Conservation (phyloP, 2,888 invertebrate genomes). For the Diplazon laetatorius region DNA sequence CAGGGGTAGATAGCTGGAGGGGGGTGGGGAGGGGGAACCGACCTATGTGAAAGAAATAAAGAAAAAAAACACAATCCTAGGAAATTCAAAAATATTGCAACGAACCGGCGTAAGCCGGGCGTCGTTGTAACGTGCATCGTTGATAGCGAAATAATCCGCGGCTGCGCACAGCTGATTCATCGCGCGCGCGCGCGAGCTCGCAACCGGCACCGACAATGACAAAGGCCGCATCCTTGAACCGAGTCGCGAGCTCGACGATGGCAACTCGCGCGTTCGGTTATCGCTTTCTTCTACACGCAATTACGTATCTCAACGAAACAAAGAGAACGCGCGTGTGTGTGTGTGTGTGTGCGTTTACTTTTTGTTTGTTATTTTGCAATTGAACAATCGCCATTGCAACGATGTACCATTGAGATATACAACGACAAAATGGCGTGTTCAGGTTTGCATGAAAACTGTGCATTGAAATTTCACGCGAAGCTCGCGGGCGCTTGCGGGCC, state of each 20-base stretch:
- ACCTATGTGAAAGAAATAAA: too few relatives aligned
- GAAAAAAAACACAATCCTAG: not conserved
- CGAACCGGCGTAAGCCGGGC: too few relatives aligned
- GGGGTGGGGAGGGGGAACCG: too few relatives aligned
- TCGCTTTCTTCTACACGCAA: slow-evolving; percentile 16
- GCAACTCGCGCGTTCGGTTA: slow-evolving; percentile 18
- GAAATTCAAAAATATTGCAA: not conserved
- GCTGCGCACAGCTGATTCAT: slow-evolving; percentile 73
- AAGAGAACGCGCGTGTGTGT: not conserved
- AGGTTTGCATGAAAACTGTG: not conserved
- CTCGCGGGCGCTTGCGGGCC: too few relatives aligned
- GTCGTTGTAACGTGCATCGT: not conserved
- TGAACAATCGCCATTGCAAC: not conserved
- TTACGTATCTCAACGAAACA: not conserved
- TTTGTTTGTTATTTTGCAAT: too few relatives aligned
- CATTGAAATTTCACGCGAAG: slow-evolving; percentile 19
- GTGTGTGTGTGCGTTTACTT: too few relatives aligned
- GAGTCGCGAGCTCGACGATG: slow-evolving; percentile 10
- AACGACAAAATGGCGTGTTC: not conserved
- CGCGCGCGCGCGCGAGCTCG: too few relatives aligned
- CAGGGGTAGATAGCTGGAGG: too few relatives aligned
- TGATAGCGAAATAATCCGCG: slow-evolving; percentile 60
- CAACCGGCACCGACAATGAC: slow-evolving; percentile 66
- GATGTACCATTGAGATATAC: too few relatives aligned
- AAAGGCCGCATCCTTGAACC: slow-evolving; percentile 72